These are phyloP conservation scores for Goniozus legneri DNA, from an alignment of 1,140 invertebrate species.

Conservation along the genomic window DNA sequence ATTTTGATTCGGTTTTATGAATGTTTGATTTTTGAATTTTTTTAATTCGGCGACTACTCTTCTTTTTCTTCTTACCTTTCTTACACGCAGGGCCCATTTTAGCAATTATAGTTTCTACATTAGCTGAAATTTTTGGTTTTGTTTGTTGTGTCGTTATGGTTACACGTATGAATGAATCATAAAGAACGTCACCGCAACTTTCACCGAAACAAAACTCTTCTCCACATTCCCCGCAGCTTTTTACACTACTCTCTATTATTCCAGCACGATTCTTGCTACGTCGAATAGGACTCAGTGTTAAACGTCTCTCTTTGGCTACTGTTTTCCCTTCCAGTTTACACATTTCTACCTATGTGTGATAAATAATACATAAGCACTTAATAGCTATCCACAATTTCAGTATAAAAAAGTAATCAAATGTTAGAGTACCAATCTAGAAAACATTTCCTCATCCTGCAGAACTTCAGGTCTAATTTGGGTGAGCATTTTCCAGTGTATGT, in stretches of 20 bases:
- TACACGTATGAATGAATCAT: constrained; percentile 50
- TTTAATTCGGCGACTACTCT: constrained; percentile 21
- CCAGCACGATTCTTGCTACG: constrained; percentile 76
- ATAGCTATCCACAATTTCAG: not conserved
- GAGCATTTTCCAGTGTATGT: constrained; percentile 92
- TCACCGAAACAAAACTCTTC: constrained; percentile 80
- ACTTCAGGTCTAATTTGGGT: constrained; percentile 79
- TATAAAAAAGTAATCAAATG: not conserved
- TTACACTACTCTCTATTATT: constrained; percentile 70
- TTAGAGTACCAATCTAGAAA: constrained; percentile 60
- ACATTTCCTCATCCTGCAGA: constrained; percentile 82
- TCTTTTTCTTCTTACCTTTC: constrained; percentile 24
- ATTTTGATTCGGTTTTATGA: constrained; percentile 21
- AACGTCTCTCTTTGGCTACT: constrained; percentile 62
- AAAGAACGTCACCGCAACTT: constrained; percentile 54
- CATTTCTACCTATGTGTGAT: constrained; percentile 65
- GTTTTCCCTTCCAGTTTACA: constrained; percentile 74
- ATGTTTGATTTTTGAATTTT: too few relatives aligned
- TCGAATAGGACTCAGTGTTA: constrained; percentile 61
- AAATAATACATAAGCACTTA: not conserved
- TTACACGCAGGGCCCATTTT: constrained; percentile 31
- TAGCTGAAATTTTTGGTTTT: constrained; percentile 37
- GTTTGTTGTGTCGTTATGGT: constrained; percentile 22
- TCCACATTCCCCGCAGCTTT: constrained; percentile 74
- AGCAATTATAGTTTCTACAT: constrained; percentile 45